Evolutionary conservation across 2,888 invertebrate species (phyloP), one percentile per base, ranked within the genome.

Genomic region (Aproaerema taeniolella): DNA sequence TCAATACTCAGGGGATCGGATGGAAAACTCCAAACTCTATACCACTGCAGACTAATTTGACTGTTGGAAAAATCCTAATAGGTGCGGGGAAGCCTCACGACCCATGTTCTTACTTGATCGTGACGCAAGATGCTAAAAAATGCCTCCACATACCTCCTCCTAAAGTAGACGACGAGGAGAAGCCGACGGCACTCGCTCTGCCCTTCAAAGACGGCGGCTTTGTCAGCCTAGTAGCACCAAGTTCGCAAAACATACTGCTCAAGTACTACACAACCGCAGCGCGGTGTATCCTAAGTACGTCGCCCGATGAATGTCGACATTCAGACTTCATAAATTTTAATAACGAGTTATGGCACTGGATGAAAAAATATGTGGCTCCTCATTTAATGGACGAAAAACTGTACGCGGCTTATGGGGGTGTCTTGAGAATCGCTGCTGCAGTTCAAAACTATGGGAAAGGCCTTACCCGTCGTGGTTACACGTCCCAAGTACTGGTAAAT

Each of bases 341-440:
- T 45, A 79, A 74, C 38, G 80, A 78, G 14, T 47, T 86, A 28
- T 85, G 85, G 83, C 74, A 77, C 42, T 86, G 83, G 83, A 74
- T 86, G 79, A 81, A 82, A 47, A 67, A 68, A 10, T 73, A 79
- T 7, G 72, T 86, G 0, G 80, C 83, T 2, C 74, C 81, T 4
- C 82, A 76, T 47, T 61, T 86, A 2, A 49, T 58, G 1, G 82
- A 85, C 30, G 85, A 83, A 39, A 69, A 72, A 33, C 53, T 83
- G 26, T 86, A 79, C 38, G 53, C 76, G 8, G 82, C 83, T 3
- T 85, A 70, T 38, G 83, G 82, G 0, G 83, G 85, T 2, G 59
- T 81, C 1, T 50, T 86, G 31, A 61, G 82, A 39, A 67, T 86
- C 58, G 85, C 81, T 8, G 83, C 82, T 4, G 75, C 82, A 0